Conservation (phyloP, 2,113 vertebrate genomes). For the Crotophaga sulcirostris region DNA sequence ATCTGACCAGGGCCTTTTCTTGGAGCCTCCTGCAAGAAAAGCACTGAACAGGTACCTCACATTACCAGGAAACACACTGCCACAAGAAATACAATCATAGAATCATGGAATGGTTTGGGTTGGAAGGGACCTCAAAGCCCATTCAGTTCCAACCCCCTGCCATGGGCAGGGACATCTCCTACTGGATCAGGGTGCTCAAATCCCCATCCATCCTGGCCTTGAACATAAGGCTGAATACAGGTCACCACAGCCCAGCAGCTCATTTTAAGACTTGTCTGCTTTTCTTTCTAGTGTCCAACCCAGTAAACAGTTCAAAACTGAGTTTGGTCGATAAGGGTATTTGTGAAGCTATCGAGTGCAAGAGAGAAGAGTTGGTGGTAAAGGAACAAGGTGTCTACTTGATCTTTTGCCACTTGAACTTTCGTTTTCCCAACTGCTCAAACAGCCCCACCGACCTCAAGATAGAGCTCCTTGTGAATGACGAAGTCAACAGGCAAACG, state of each 20-base stretch:
- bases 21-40: background rate
- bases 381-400: conserved; percentile 68
- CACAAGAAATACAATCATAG: too few relatives aligned
- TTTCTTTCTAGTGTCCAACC: conserved; percentile 54
- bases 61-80: background rate
- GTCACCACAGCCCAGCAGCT: background rate
- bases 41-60: background rate
- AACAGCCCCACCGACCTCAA: conserved; percentile 49
- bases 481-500: background rate
- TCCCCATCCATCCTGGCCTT: too few relatives aligned
- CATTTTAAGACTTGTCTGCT: background rate
- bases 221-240: background rate
- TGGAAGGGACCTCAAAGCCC: too few relatives aligned
- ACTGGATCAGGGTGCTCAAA: too few relatives aligned
- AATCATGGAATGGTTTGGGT: too few relatives aligned
- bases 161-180: too few relatives aligned
- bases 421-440: conserved; percentile 55
- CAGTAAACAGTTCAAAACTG: conserved; percentile 62
- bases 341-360: conserved; percentile 35
- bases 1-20: background rate
- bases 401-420: conserved; percentile 76
- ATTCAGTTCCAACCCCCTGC: too few relatives aligned
- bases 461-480: conserved; percentile 67
- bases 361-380: conserved; percentile 59
- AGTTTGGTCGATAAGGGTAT: conserved; percentile 61